Base-by-base conservation (phyloP, 2,113 vertebrate species). In the Sander lucioperca region DNA sequence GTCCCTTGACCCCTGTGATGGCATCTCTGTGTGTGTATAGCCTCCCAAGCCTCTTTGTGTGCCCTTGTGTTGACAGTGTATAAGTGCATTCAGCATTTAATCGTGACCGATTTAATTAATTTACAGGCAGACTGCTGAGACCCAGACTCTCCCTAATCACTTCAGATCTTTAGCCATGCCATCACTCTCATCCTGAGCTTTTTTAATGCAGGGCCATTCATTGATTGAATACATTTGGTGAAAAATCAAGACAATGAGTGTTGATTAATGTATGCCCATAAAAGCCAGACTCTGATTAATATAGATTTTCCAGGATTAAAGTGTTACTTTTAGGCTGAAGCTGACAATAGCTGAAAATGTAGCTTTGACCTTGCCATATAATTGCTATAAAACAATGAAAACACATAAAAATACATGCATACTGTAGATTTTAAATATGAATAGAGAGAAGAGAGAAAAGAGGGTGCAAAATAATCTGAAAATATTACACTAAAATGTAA, bases 41-140 rank as follows among this genome's bases (percentile, higher is more conserved):
- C 39, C 39, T 43, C 39, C 10, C 8, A 47, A 47, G 71, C n/a
- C 53, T 69, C 14, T 76, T n/a, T 0, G 11, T 54, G 69, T 75
- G 68, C 8, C 63, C 1, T 6, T 30, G 66, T 87, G 88, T 70
- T 90, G 79, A 88, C 85, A 83, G 79, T 57, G 70, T 83, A 63
- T 15, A 74, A 70, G 68, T 79, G 85, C 79, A 71, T 86, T 85
- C 65, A 84, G 86, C 72, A 82, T 92, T 93, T 88, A 84, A 91
- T 92, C 75, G 66, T 90, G 85, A 89, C 85, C 45, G 72, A 88
- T 94, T 90, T 89, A 88, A 94, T 93, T 92, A 84, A 89, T 88
- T 90, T 87, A 76, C 79, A 86, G 86, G 82, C 79, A 68, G 82
- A 88, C 82, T 79, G 85, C 83, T 82, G 91, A 83, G 80, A 82